Evolutionary conservation across 2,888 invertebrate species (phyloP).

Genomic region (Chaetogeoica ovagalla): DNA sequence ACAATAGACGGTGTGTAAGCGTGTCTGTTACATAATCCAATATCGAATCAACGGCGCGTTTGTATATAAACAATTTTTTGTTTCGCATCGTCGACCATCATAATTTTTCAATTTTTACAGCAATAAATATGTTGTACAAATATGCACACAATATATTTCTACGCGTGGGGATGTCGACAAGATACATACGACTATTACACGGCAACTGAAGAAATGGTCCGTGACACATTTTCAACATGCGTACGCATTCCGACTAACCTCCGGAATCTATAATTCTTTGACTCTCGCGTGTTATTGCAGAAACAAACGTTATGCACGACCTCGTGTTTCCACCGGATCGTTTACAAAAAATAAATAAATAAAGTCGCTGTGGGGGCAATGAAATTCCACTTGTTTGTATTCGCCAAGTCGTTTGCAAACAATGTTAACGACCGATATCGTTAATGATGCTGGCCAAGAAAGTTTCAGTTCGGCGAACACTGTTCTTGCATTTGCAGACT

Average conservation of each 20-base stretch:
- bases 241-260: not conserved
- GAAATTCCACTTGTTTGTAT: constrained; percentile 14
- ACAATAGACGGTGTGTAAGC: too few species aligned
- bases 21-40: too few species aligned
- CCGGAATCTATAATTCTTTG: constrained; percentile 33
- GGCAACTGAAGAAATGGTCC: constrained; percentile 11
- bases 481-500: constrained; percentile 17
- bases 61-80: too few species aligned
- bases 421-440: constrained; percentile 44
- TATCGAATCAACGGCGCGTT: too few species aligned
- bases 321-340: not conserved
- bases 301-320: not conserved
- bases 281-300: not conserved
- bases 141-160: not conserved
- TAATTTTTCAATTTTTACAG: not conserved
- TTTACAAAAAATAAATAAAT: not conserved
- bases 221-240: constrained; percentile 3
- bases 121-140: not conserved
- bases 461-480: constrained; percentile 20
- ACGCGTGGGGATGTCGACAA: not conserved
- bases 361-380: constrained; percentile 2
- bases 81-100: too few species aligned
- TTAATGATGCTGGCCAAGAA: constrained; percentile 33
- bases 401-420: constrained; percentile 38
- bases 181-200: not conserved